Conservation (phyloP, 2,113 vertebrate species). For the Coptodon rendalli region DNA sequence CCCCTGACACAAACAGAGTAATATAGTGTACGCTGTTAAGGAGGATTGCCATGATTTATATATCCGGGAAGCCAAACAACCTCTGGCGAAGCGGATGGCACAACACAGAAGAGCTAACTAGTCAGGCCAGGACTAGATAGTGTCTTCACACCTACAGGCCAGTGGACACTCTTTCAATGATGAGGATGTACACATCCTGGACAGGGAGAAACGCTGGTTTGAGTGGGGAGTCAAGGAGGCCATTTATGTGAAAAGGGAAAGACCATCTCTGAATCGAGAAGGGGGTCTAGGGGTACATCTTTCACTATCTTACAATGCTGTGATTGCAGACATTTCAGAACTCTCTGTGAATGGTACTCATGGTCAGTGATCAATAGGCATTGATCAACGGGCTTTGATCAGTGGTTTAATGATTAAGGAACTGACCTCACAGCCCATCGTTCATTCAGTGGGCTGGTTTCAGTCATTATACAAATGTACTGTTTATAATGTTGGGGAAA, state of each 20-base stretch:
- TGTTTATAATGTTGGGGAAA: background rate
- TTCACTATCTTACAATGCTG: background rate
- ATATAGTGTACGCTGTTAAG: background rate
- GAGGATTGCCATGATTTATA: background rate
- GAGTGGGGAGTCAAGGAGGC: background rate
- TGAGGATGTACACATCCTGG: background rate
- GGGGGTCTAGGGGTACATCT: background rate
- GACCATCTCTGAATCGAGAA: background rate
- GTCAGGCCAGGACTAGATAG: background rate
- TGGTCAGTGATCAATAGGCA: background rate
- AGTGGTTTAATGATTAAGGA: background rate
- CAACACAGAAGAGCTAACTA: background rate
- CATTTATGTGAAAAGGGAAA: background rate
- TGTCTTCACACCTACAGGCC: background rate
- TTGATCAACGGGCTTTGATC: background rate
- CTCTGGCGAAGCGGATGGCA: background rate
- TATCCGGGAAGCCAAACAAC: background rate
- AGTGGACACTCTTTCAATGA: background rate
- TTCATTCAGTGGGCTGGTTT: background rate
- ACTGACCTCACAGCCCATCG: background rate
- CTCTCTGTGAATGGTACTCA: background rate
- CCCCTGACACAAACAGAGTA: background rate
- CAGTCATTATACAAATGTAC: background rate
- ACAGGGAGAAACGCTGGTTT: background rate
- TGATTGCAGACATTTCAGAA: background rate